Evolutionary conservation across 2,797 vertebrate species (phyloP), one percentile per base, ranked within the genome.

Genomic region (Oreochromis grahami): DNA sequence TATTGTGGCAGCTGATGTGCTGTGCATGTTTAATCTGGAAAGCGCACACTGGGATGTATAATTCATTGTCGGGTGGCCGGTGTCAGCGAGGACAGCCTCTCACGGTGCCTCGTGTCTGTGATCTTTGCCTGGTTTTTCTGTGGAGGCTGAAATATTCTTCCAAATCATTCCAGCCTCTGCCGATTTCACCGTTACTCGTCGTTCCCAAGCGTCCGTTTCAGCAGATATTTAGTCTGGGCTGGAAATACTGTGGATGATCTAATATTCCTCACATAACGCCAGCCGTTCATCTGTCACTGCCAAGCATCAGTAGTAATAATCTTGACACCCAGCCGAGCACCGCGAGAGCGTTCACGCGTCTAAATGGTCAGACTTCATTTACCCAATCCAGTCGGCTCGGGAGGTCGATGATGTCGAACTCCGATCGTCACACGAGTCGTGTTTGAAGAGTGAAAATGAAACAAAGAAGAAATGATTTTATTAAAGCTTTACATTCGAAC

Each of bases 1-100:
- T 95, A 93, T 93, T 96, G 90, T 81, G 88, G 72, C 82, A 15
- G 86, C 86, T 91, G 92, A 94, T 87, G 86, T 91, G 88, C 87
- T 84, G 70, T 94, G 89, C 93, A 88, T 91, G 88, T 91, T 85
- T 92, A 85, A 93, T 94, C 77, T 77, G 58, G 76, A 83, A 43
- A 78, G 82, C 45, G 6, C 85, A 83, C 70, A 87, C 76, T 84
- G 84, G 72, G 77, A 95, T 95, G 90, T 92, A 93, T 95, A 92
- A 95, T 95, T 96, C 81, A 95, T 94, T 48, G 41, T 76, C 34
- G 72, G n/a, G 60, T 56, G 50, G 52, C 60, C 78, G 60, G 53
- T 80, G 85, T 90, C 79, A 55, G 36, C 51, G 53, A 56, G 58
- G 56, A 32, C 26, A 0, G 45, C 7, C 7, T 14, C 15, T 13